These are phyloP conservation scores for Saguinus midas DNA, from an alignment of 2,113 vertebrate genomes.

Conservation along the genomic window DNA sequence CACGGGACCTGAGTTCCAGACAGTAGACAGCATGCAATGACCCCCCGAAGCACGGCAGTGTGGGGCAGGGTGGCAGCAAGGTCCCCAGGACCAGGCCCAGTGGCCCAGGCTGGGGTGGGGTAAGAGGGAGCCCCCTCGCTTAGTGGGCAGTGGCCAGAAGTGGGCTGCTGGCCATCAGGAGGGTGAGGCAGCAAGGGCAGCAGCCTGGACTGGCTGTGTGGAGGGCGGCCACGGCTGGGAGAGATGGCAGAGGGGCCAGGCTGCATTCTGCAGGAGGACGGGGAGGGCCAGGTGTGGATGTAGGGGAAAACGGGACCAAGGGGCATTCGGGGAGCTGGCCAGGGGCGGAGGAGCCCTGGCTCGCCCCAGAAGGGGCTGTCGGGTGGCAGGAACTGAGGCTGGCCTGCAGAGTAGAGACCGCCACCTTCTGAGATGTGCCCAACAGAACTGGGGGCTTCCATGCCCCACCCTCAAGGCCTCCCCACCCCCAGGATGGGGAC, in stretches of 20 bases:
- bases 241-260: rapidly evolving
- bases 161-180: not conserved
- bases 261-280: too few relatives aligned
- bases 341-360: not conserved
- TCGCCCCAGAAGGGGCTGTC: not conserved
- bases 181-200: too few relatives aligned
- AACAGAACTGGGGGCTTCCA: rapidly evolving
- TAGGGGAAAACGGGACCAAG: rapidly evolving
- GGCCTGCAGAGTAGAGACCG: rapidly evolving
- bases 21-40: not conserved
- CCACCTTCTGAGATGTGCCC: rapidly evolving
- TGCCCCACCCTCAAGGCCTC: not conserved
- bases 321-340: rapidly evolving
- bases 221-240: rapidly evolving
- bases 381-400: rapidly evolving
- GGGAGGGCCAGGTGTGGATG: rapidly evolving
- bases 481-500: not conserved
- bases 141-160: not conserved
- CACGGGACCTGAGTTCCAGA: not conserved
- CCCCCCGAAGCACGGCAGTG: too few relatives aligned
- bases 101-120: not conserved
- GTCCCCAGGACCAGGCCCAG: not conserved
- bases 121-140: not conserved
- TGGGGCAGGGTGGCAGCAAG: rapidly evolving
- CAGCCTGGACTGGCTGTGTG: rapidly evolving